These are phyloP conservation scores for Anabas testudineus DNA, from an alignment of 2,797 vertebrate genomes.

Conservation along the genomic window DNA sequence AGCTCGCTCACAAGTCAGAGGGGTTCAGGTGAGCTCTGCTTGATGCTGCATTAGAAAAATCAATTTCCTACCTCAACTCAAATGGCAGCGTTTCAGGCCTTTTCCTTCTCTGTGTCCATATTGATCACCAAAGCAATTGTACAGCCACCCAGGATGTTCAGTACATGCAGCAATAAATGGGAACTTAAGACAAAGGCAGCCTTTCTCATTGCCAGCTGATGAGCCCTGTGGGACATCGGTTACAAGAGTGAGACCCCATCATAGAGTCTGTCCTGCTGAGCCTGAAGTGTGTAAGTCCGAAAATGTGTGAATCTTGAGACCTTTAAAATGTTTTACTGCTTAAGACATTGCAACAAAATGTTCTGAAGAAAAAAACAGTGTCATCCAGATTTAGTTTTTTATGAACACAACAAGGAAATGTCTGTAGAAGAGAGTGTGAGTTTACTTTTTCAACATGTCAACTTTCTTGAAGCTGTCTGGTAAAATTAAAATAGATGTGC, in stretches of 20 bases:
- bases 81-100: slow-evolving; percentile 34
- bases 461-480: background rate
- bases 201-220: slow-evolving; percentile 42
- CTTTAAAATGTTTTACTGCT: background rate
- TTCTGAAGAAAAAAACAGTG: no score
- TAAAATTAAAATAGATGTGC: no score
- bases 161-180: slow-evolving; percentile 1
- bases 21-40: slow-evolving; percentile 17
- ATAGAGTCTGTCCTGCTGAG: slow-evolving; percentile 16
- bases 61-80: slow-evolving; percentile 43
- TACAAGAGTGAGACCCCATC: slow-evolving; percentile 6
- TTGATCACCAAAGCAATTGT: slow-evolving; percentile 41
- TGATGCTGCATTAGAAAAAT: slow-evolving; percentile 37
- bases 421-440: no score
- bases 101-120: slow-evolving; percentile 15
- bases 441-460: no score
- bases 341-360: background rate
- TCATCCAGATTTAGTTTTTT: no score
- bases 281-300: background rate
- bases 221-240: slow-evolving; percentile 36
- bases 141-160: slow-evolving; percentile 22
- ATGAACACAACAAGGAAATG: no score
- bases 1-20: background rate
- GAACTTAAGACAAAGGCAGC: slow-evolving; percentile 28
- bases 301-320: slow-evolving; percentile 1